Evolutionary conservation across 1,140 invertebrate species (phyloP).

Genomic region (Zaprionus kolodkinae): DNA sequence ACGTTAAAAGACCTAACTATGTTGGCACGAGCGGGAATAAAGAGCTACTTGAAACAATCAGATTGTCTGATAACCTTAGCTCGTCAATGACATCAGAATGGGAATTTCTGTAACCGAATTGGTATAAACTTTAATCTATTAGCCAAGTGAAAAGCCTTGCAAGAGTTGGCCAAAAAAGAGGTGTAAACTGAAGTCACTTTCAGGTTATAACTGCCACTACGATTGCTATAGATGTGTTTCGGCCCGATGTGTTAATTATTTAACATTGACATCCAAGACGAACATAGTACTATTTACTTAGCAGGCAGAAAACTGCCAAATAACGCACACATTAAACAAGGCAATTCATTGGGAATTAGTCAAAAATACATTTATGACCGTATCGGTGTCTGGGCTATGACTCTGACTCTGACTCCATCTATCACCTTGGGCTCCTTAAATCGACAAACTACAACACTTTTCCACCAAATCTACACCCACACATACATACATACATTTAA

Average conservation of each 20-base stretch:
- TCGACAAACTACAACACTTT: constrained; percentile 16
- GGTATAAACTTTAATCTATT: constrained; percentile 33
- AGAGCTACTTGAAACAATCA: constrained; percentile 1
- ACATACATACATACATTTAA: neutral
- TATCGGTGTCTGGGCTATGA: constrained; percentile 17
- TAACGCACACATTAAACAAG: constrained; percentile 12
- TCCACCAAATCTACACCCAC: constrained; percentile 20
- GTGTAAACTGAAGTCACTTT: neutral
- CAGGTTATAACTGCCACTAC: constrained; percentile 7
- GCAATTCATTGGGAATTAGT: constrained; percentile 32
- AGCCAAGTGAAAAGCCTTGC: constrained; percentile 28
- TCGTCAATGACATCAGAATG: neutral
- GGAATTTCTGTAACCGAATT: neutral
- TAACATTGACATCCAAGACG: constrained; percentile 67
- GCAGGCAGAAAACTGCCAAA: constrained; percentile 9
- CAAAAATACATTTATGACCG: constrained; percentile 36
- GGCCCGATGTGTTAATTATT: constrained; percentile 58
- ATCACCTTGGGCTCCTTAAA: constrained; percentile 60
- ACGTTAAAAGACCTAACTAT: constrained; percentile 3
- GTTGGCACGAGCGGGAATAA: neutral
- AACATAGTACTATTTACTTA: neutral
- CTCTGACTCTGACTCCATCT: constrained; percentile 13
- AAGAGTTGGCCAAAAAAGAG: constrained; percentile 21
- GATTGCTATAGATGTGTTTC: constrained; percentile 26
- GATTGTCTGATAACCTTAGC: neutral